A percentile compares a stretch with the other conserved stretches of the same genome.
Evolutionary conservation across 2,113 vertebrate genomes (phyloP).

Genomic region (Cinclus cinclus): DNA sequence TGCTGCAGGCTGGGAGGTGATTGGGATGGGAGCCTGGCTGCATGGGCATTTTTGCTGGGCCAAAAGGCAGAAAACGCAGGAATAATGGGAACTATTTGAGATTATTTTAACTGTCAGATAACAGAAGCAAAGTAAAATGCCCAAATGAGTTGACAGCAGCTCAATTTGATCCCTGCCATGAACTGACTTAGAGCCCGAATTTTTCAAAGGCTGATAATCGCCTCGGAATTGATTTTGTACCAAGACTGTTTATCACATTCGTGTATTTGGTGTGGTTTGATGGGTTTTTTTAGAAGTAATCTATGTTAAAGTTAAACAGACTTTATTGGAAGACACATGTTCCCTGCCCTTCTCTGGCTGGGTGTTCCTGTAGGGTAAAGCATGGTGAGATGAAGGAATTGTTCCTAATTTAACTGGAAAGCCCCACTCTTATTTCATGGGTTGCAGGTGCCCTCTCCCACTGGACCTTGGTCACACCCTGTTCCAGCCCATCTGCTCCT

Average conservation of each 20-base stretch:
- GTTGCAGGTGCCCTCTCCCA: background rate
- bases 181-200: background rate
- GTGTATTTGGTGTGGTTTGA: background rate
- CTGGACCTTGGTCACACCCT: background rate
- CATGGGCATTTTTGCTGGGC: background rate
- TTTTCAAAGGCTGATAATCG: conserved; percentile 67
- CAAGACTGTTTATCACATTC: conserved; percentile 63
- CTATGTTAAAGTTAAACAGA: conserved; percentile 25
- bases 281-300: background rate
- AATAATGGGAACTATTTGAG: background rate
- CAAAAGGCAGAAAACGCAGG: background rate
- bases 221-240: conserved; percentile 69
- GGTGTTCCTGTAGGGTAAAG: background rate
- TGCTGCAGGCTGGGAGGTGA: background rate
- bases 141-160: conserved; percentile 34
- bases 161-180: conserved; percentile 52
- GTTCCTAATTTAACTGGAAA: background rate
- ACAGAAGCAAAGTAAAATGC: conserved; percentile 43
- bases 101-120: background rate
- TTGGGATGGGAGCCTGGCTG: background rate
- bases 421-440: background rate
- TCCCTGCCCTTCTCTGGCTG: background rate
- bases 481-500: background rate
- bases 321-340: conserved; percentile 34
- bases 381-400: background rate